Evolutionary conservation across 2,113 vertebrate species (phyloP).

Genomic region (Apteryx mantelli): DNA sequence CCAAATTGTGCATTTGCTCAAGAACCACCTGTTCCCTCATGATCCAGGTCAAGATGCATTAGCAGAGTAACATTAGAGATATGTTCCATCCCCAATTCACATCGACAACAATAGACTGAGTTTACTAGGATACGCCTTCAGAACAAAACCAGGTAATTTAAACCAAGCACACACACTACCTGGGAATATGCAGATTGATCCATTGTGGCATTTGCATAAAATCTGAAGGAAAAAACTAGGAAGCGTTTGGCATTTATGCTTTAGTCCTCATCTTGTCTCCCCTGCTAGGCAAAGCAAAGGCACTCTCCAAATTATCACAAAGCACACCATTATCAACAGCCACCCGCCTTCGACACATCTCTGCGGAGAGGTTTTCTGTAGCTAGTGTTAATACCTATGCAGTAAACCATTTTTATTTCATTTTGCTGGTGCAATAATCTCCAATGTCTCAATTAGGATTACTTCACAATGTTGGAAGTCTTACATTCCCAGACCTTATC

Average conservation of each 20-base stretch:
- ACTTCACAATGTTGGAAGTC: slow-evolving; percentile 19
- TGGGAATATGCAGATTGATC: not conserved
- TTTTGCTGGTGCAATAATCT: slow-evolving; percentile 41
- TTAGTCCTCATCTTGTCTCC: not conserved
- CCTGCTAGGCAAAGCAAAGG: not conserved
- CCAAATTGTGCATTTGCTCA: not conserved
- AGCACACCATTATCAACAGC: not conserved
- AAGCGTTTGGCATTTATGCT: not conserved
- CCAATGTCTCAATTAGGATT: not conserved
- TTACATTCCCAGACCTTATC: slow-evolving; percentile 29
- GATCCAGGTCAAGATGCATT: not conserved
- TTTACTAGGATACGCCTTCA: not conserved
- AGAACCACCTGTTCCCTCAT: not conserved
- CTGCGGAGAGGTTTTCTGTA: not conserved
- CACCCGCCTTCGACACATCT: not conserved
- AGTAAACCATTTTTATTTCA: slow-evolving; percentile 48
- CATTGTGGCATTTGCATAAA: slow-evolving; percentile 38
- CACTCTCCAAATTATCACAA: not conserved
- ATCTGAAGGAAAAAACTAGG: slow-evolving; percentile 5
- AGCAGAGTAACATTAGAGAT: not conserved
- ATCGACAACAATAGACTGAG: not conserved
- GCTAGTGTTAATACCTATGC: not conserved
- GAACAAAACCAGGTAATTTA: not conserved
- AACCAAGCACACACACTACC: not conserved
- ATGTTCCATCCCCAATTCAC: not conserved